Conservation (phyloP, 2,797 vertebrate genomes). For the Lithobates pipiens region DNA sequence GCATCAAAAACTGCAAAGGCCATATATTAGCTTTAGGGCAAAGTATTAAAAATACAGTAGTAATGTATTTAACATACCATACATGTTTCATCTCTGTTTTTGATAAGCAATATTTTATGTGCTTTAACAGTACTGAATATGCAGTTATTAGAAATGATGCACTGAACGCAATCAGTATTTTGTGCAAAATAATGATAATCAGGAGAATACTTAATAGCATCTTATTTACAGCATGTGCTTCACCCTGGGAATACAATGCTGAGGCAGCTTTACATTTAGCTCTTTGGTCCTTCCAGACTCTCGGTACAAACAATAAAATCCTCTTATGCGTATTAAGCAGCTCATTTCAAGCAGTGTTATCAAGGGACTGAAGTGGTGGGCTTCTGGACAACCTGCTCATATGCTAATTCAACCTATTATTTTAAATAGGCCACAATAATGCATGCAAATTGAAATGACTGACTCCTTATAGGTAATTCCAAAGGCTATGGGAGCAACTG, state of each 20-base stretch:
- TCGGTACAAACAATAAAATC: conserved; percentile 39
- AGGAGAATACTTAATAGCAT: conserved; percentile 30
- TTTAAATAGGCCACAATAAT: neutral
- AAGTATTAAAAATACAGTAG: neutral
- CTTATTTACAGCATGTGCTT: conserved; percentile 11
- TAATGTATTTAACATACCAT: neutral
- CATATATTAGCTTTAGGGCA: neutral
- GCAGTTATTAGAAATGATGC: neutral
- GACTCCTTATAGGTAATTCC: neutral
- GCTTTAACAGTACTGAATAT: neutral
- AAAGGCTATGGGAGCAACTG: too few species aligned
- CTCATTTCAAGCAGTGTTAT: conserved; percentile 36
- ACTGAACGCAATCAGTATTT: neutral
- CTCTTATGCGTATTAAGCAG: conserved; percentile 32
- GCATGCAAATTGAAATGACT: neutral
- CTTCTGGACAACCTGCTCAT: conserved; percentile 14
- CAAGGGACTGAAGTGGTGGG: conserved; percentile 13
- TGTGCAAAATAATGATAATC: conserved; percentile 36
- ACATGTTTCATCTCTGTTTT: neutral
- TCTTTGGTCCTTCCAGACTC: conserved; percentile 19
- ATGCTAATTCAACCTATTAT: conserved; percentile 34
- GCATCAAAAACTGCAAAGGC: neutral
- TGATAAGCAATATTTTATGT: neutral
- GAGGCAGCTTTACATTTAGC: conserved; percentile 20
- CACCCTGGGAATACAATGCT: conserved; percentile 14